phyloP scores from a whole-genome alignment of 1,140 invertebrate species.

The Schlechtendalia chinensis region DNA sequence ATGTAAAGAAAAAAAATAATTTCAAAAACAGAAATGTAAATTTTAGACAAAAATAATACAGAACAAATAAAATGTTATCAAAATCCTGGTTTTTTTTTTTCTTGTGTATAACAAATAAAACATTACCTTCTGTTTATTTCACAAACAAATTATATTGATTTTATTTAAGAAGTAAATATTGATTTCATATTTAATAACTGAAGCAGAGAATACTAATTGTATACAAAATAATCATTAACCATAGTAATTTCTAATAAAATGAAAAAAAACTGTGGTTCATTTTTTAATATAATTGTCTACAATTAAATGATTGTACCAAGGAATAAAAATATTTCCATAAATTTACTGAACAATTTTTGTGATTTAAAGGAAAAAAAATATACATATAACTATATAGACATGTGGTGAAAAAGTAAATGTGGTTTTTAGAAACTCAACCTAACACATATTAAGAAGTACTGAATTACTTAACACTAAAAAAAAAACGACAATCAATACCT shows the following conservation, averaged over 20 bases:
- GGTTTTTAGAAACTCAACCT: constrained; percentile 25
- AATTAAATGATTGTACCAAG: background rate
- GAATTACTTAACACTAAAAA: constrained; percentile 43
- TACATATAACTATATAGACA: constrained; percentile 8
- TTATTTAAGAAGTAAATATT: background rate
- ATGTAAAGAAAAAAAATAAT: constrained; percentile 21
- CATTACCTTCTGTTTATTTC: background rate
- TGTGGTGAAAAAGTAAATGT: constrained; percentile 17
- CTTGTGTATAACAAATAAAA: background rate
- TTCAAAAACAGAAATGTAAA: background rate
- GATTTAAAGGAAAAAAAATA: background rate
- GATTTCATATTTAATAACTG: constrained; percentile 8
- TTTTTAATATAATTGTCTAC: constrained; percentile 11
- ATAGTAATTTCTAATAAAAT: constrained; percentile 6
- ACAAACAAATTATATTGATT: background rate
- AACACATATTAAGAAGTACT: constrained; percentile 20
- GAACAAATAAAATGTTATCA: background rate
- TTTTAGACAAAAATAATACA: constrained; percentile 28
- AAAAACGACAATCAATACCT: constrained; percentile 29
- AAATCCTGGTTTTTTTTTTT: background rate
- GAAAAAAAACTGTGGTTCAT: background rate
- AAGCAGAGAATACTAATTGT: background rate
- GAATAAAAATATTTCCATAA: background rate
- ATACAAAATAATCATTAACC: background rate
- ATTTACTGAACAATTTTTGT: background rate